Percentiles rank a stretch among this genome's conserved stretches.
These are phyloP conservation scores for Stenotaenia linearis DNA, from an alignment of 2,888 invertebrate genomes.

Conservation along the genomic window DNA sequence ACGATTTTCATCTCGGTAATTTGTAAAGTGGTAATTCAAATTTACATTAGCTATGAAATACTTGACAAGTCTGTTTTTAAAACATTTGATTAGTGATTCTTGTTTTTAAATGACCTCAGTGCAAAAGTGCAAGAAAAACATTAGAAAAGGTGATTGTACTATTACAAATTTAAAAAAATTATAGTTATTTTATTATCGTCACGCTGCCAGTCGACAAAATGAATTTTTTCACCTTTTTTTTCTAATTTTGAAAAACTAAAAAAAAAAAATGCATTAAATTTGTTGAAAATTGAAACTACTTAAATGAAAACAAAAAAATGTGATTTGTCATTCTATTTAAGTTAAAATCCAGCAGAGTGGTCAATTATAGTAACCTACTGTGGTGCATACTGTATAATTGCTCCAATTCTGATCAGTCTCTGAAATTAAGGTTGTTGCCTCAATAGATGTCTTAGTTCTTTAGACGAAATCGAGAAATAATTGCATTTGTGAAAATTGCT, in stretches of 20 bases:
- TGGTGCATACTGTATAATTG: background rate
- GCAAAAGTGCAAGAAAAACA: background rate
- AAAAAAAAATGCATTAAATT: no score
- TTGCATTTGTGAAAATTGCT: conserved; percentile 12
- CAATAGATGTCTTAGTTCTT: background rate
- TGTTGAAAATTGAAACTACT: background rate
- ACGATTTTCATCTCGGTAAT: background rate
- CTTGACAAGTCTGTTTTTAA: background rate
- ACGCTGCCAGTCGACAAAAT: background rate
- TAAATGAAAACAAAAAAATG: background rate
- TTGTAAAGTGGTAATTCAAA: background rate
- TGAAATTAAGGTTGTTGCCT: conserved; percentile 9
- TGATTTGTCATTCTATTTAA: conserved; percentile 4
- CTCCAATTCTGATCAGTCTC: background rate
- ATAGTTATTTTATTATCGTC: background rate
- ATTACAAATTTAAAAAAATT: background rate
- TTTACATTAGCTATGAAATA: background rate
- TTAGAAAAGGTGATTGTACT: background rate
- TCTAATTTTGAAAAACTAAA: background rate
- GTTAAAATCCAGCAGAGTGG: background rate
- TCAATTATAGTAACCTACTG: background rate
- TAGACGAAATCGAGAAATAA: background rate
- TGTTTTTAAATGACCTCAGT: background rate
- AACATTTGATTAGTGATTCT: background rate
- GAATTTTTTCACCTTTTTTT: background rate